Evolutionary conservation across 2,888 invertebrate genomes (phyloP), one percentile per base, ranked within the genome.

Genomic region (Conchocele bisecta): DNA sequence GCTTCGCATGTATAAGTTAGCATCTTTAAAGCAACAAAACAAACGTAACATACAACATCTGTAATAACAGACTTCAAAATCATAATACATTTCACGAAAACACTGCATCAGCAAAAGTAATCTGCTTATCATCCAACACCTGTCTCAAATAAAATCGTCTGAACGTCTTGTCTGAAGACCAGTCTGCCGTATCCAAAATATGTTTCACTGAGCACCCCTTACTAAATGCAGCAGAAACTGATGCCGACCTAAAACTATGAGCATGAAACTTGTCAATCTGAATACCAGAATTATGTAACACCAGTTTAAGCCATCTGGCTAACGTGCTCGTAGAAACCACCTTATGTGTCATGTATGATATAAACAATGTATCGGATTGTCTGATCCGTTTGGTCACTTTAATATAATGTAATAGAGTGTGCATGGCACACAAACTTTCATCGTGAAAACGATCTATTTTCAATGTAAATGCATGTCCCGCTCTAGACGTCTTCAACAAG

Each of bases 81-180:
- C n/a, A n/a, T n/a, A n/a, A n/a, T n/a, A n/a, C n/a, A n/a, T n/a
- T n/a, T n/a, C n/a, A n/a, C n/a, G n/a, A n/a, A n/a, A n/a, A n/a
- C n/a, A n/a, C n/a, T n/a, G n/a, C n/a, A n/a, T n/a, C n/a, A n/a
- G n/a, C n/a, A n/a, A n/a, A n/a, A n/a, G n/a, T n/a, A n/a, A n/a
- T n/a, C n/a, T n/a, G n/a, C n/a, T n/a, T n/a, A n/a, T n/a, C n/a
- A n/a, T n/a, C n/a, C n/a, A n/a, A n/a, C n/a, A n/a, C n/a, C n/a
- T 41, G 31, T 46, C 64, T 39, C 9, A 54, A 42, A 46, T 67
- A 67, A 53, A 53, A 67, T 24, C 44, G 35, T 7, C 31, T 20
- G 22, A 60, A 67, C 26, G 39, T 67, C 33, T 53, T 68, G n/a
- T 22, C 54, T 24, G 68, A 61, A 4, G 56, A 54, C 68, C 61